phyloP scores from a whole-genome alignment of 2,888 invertebrate species.

The Leucophenga montana region DNA sequence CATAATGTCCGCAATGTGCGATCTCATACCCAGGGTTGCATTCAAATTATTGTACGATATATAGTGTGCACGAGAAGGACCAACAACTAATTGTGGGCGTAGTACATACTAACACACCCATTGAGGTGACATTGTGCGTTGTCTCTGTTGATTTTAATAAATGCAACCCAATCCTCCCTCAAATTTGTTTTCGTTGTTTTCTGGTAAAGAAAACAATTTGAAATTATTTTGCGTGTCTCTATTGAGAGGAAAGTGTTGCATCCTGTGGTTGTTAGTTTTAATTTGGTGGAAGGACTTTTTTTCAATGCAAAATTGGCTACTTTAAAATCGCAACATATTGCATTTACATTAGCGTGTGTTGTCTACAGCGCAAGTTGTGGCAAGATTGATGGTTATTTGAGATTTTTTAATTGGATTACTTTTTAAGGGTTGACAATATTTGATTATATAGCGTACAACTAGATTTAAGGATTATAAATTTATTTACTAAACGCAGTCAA shows the following conservation, averaged over 20 bases:
- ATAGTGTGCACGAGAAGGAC: too few relatives aligned
- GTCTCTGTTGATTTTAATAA: slow-evolving; percentile 16
- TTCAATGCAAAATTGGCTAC: slow-evolving; percentile 6
- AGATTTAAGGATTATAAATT: background rate
- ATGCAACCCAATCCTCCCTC: slow-evolving; percentile 9
- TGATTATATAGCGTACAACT: background rate
- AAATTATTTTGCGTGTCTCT: background rate
- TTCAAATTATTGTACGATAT: too few relatives aligned
- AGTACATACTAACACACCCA: background rate
- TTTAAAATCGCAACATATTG: slow-evolving; percentile 26
- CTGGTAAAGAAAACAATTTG: slow-evolving; percentile 16
- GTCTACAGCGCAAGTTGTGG: background rate
- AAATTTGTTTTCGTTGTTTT: background rate
- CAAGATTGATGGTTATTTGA: slow-evolving; percentile 14
- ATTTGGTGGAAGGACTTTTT: background rate
- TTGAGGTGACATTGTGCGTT: slow-evolving; percentile 15
- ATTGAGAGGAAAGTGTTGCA: slow-evolving; percentile 13
- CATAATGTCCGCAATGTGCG: slow-evolving; percentile 42
- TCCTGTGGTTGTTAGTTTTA: slow-evolving; percentile 17
- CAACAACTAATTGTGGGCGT: slow-evolving; percentile 24
- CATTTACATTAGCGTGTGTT: slow-evolving; percentile 18
- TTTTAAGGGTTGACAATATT: background rate
- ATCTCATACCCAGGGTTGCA: slow-evolving; percentile 15
- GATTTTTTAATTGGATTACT: slow-evolving; percentile 17
- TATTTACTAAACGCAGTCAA: background rate